These are phyloP conservation scores for Drosophila tani DNA, from an alignment of 1,140 invertebrate genomes.

Conservation along the genomic window DNA sequence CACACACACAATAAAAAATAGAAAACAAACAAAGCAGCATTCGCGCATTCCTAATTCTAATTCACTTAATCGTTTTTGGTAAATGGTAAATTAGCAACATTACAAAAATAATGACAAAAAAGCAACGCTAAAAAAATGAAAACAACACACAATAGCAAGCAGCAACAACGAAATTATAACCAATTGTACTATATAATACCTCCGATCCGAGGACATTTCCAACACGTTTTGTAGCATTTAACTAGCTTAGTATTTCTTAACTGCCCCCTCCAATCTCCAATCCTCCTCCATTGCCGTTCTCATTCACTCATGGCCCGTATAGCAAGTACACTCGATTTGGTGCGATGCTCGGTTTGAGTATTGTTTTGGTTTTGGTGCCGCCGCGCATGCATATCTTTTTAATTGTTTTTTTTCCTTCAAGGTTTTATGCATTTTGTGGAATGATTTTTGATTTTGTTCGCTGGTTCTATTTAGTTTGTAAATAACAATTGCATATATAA, in stretches of 20 bases:
- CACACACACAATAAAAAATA: constrained; percentile 12
- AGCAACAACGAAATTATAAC: constrained; percentile 15
- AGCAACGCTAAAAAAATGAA: constrained; percentile 21
- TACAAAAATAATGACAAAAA: constrained; percentile 6
- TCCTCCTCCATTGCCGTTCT: constrained; percentile 19
- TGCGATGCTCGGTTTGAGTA: constrained; percentile 8
- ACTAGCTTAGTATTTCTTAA: constrained; percentile 36
- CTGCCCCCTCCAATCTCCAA: constrained; percentile 24
- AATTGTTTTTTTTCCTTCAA: constrained; percentile 1
- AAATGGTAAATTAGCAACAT: constrained; percentile 44
- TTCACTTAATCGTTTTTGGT: constrained; percentile 40
- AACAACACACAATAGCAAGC: constrained; percentile 19
- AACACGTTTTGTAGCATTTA: constrained; percentile 42
- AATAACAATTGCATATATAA: constrained; percentile 35
- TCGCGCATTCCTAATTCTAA: constrained; percentile 29
- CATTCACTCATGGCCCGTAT: constrained; percentile 33
- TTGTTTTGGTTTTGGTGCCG: constrained; percentile 37
- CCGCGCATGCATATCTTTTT: constrained; percentile 34
- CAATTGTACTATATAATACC: constrained; percentile 40
- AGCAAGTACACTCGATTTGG: constrained; percentile 16
- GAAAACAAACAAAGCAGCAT: constrained; percentile 22
- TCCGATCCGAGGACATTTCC: constrained; percentile 19
- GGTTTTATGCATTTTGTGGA: constrained; percentile 44
- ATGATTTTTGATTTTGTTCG: constrained; percentile 32
- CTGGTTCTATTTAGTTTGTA: constrained; percentile 29